Base-by-base conservation (phyloP, 30 jellyfish, hydroid and myxozoan species). In the Haliclystus octoradiatus region DNA sequence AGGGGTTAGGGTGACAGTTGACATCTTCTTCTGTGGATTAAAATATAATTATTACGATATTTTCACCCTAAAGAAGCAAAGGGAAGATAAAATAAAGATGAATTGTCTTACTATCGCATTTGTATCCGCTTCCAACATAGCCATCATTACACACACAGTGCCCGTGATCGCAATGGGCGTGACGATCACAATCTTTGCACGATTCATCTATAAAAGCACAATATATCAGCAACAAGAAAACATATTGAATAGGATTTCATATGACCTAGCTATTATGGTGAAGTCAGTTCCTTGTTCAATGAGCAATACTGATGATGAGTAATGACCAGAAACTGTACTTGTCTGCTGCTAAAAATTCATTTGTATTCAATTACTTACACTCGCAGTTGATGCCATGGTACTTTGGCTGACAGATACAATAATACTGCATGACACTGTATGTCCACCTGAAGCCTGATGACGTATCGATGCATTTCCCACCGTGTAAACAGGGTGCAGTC, bases 61-160 rank as follows among this genome's bases (percentile, higher is more conserved):
- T n/a, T n/a, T n/a, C n/a, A n/a, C n/a, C n/a, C n/a, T n/a, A n/a
- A n/a, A n/a, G n/a, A n/a, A n/a, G n/a, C n/a, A n/a, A n/a, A n/a
- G n/a, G n/a, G n/a, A n/a, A n/a, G n/a, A n/a, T n/a, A n/a, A n/a
- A n/a, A n/a, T n/a, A n/a, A n/a, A n/a, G n/a, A 5, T 40, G 9
- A 19, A 40, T 40, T 33, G 2, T 12, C 98, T 26, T 76, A 89
- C 98, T 71, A 35, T 40, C 57, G 81, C 98, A 89, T 14, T 50
- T 61, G 49, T 32, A 46, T 31, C 98, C 98, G 69, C 77, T 69
- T 49, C 98, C 98, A 9, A 27, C 57, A 88, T 81, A 89, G 4
- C 98, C 95, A 0, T 89, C 94, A 28, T 89, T 94, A 50, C 98
- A 89, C 1, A 81, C 98, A 49, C 98, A 89, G 61, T 67, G 70